Conservation (phyloP, 2,113 vertebrate species). For the Echinops telfairi region DNA sequence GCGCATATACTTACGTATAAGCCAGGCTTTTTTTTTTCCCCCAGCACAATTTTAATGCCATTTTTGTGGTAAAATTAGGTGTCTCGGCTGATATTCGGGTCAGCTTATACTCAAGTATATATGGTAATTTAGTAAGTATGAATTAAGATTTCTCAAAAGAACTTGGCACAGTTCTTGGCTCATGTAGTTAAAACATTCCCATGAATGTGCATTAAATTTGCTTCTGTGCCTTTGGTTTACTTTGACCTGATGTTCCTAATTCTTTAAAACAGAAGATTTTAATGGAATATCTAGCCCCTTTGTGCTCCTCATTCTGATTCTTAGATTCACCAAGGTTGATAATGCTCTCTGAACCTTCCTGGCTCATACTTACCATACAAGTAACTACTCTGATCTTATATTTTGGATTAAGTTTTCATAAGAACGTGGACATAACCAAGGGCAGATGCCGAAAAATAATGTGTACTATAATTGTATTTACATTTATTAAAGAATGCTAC, state of each 20-base stretch:
- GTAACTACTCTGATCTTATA: slow-evolving; percentile 21
- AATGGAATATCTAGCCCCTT: neutral
- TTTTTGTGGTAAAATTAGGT: too few relatives aligned
- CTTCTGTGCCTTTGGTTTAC: slow-evolving; percentile 1
- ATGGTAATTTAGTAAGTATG: neutral
- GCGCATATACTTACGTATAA: too few relatives aligned
- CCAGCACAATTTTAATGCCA: too few relatives aligned
- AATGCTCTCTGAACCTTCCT: slow-evolving; percentile 32
- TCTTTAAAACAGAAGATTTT: slow-evolving; percentile 34
- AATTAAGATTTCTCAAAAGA: neutral
- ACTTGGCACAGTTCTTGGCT: neutral
- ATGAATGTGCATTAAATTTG: slow-evolving; percentile 39
- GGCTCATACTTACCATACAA: neutral
- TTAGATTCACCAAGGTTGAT: neutral
- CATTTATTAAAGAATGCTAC: neutral
- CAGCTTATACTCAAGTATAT: too few relatives aligned
- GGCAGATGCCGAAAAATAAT: neutral
- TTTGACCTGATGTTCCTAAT: neutral
- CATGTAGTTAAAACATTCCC: neutral
- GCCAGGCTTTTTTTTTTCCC: too few relatives aligned
- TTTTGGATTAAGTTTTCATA: slow-evolving; percentile 41
- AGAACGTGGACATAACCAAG: neutral
- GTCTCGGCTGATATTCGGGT: too few relatives aligned
- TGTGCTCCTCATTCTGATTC: slow-evolving; percentile 40
- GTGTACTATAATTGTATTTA: slow-evolving; percentile 7